phyloP scores from a whole-genome alignment of 2,797 vertebrate genomes.

The Mus minutoides region DNA sequence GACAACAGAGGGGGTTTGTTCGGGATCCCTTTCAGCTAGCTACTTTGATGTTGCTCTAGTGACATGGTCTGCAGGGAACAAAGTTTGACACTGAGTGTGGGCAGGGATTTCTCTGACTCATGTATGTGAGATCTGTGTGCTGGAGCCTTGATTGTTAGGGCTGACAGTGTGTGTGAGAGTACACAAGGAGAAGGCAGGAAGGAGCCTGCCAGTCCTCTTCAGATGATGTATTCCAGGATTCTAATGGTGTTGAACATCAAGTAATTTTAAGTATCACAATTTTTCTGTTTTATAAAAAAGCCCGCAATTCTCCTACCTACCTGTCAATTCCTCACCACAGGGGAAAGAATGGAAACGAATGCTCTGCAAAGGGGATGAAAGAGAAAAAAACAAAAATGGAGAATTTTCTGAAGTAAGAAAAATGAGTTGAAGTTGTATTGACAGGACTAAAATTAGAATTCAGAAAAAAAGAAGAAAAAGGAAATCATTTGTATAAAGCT shows the following conservation, averaged over 20 bases:
- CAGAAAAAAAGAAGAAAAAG: background rate
- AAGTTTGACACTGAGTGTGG: background rate
- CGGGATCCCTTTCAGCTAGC: background rate
- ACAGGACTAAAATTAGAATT: background rate
- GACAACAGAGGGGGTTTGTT: background rate
- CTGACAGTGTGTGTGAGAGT: slow-evolving; percentile 11
- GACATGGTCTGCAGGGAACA: background rate
- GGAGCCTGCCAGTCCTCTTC: slow-evolving; percentile 27
- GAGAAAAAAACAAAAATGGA: slow-evolving; percentile 27
- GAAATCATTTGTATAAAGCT: background rate
- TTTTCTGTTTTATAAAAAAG: slow-evolving; percentile 55
- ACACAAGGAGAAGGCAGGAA: background rate
- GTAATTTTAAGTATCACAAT: slow-evolving; percentile 77
- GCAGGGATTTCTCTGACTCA: background rate
- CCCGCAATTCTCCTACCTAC: slow-evolving; percentile 26
- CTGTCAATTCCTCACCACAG: slow-evolving; percentile 79
- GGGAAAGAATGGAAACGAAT: slow-evolving; percentile 42
- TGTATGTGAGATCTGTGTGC: background rate
- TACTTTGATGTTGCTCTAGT: slow-evolving; percentile 16
- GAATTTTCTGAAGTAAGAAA: slow-evolving; percentile 53
- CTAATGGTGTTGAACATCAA: slow-evolving; percentile 70
- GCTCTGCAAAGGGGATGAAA: slow-evolving; percentile 11
- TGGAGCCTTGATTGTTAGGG: slow-evolving; percentile 16
- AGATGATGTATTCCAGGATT: slow-evolving; percentile 33
- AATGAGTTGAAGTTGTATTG: background rate